Evolutionary conservation across 2,113 vertebrate species (phyloP), one percentile per base, ranked within the genome.

Genomic region (Ammodytes dubius): DNA sequence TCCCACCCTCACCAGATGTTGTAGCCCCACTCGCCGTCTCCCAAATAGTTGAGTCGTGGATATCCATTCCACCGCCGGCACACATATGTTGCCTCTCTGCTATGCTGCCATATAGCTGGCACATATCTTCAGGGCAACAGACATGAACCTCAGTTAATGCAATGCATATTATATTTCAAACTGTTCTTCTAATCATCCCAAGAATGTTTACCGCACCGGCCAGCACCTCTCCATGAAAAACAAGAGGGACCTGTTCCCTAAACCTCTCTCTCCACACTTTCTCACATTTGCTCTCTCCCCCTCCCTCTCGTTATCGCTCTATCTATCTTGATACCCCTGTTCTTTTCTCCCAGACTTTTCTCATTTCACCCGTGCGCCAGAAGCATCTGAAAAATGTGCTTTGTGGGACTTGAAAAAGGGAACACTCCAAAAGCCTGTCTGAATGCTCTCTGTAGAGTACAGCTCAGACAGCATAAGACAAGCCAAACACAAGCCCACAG

Each of bases 381-480:
- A 89, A 89, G 77, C 82, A 88, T 93, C 77, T 87, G 52, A 89
- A 89, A 90, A 87, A 91, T 90, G 86, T 86, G 76, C 72, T 85
- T 76, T 89, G 83, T 87, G 78, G 81, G 86, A 86, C 86, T 85
- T 74, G 42, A 73, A 69, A 61, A 65, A 64, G 15, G 70, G 82
- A 83, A 79, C 70, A 79, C 52, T 88, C 75, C 76, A 86, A 74
- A 75, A 79, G 57, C 45, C 82, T 63, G 43, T 77, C 57, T 85
- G 75, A 77, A 54, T 56, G 65, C 45, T 75, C 60, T 78, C 72
- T 57, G 47, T 42, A 2, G 78, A 84, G 58, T 37, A 4, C 35
- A 79, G 88, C 84, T 88, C 86, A 87, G 77, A 70, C 77, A 15
- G 70, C 58, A 61, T 60, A 78, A 84, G 53, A 83, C 14, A 27